These are phyloP conservation scores for Spilarctia lutea DNA, from an alignment of 2,888 invertebrate species.

Conservation along the genomic window DNA sequence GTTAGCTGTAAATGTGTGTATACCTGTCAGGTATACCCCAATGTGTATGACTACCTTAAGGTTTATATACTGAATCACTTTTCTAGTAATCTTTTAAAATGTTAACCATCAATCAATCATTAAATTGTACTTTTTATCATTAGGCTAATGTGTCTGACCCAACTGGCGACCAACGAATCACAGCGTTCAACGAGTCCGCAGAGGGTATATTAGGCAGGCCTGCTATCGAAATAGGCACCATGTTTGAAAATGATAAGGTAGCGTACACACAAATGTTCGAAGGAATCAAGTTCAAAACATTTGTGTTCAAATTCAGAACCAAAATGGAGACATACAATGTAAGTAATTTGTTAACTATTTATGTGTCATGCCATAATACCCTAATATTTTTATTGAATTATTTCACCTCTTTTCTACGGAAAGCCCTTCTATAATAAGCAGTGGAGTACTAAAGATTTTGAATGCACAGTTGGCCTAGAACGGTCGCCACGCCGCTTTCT, in stretches of 20 bases:
- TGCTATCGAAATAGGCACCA: constrained; percentile 92
- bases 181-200: constrained; percentile 94
- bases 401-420: not conserved
- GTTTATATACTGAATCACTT: not conserved
- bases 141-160: constrained; percentile 95
- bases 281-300: constrained; percentile 92
- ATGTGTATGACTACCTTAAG: not conserved
- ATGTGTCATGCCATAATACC: not conserved
- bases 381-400: not conserved
- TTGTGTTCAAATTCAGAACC: constrained; percentile 93
- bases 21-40: too few species aligned
- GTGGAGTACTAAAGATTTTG: too few species aligned
- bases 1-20: too few species aligned
- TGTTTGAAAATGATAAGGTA: constrained; percentile 89
- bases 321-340: constrained; percentile 97
- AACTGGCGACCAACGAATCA: constrained; percentile 95
- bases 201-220: constrained; percentile 91
- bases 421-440: too few species aligned
- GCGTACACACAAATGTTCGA: constrained; percentile 90
- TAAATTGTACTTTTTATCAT: not conserved
- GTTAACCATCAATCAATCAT: not conserved
- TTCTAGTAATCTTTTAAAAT: not conserved
- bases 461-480: too few species aligned
- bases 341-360: constrained; percentile 66
- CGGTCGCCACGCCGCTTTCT: too few species aligned